Conservation (phyloP, 2,888 invertebrate species). For the Aporophyla nigra region DNA sequence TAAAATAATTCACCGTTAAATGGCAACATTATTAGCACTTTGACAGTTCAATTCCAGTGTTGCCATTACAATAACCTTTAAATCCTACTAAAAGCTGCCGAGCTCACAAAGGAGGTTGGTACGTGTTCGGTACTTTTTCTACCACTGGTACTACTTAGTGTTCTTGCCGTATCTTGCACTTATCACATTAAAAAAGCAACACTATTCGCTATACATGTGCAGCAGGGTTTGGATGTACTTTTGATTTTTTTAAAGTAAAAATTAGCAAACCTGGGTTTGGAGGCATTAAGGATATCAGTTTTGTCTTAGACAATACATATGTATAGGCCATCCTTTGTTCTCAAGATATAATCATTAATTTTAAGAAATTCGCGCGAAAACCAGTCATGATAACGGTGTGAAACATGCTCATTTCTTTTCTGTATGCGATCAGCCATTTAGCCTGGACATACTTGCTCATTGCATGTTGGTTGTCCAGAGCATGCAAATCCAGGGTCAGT, state of each 20-base stretch:
- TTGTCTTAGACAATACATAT: background rate
- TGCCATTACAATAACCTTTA: constrained; percentile 56
- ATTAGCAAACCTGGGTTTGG: constrained; percentile 16
- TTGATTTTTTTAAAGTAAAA: constrained; percentile 14
- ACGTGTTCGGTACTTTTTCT: constrained; percentile 38
- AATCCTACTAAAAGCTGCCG: constrained; percentile 65
- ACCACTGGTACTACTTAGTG: constrained; percentile 38
- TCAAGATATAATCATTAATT: background rate
- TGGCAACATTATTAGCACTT: constrained; percentile 64
- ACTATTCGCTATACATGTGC: constrained; percentile 32
- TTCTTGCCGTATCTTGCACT: constrained; percentile 37
- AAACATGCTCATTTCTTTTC: background rate
- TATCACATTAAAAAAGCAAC: constrained; percentile 59
- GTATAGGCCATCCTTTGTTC: constrained; percentile 19
- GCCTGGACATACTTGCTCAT: background rate
- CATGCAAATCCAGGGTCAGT: background rate
- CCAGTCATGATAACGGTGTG: background rate
- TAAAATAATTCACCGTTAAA: constrained; percentile 59
- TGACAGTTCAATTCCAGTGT: constrained; percentile 58
- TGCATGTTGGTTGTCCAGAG: background rate
- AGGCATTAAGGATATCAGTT: background rate
- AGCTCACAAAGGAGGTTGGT: constrained; percentile 44
- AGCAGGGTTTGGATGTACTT: constrained; percentile 40
- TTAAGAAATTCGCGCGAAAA: too few relatives aligned
- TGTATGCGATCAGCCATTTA: background rate